Evolutionary conservation across 2,113 vertebrate genomes (phyloP).

Genomic region (Melanerpes formicivorus): DNA sequence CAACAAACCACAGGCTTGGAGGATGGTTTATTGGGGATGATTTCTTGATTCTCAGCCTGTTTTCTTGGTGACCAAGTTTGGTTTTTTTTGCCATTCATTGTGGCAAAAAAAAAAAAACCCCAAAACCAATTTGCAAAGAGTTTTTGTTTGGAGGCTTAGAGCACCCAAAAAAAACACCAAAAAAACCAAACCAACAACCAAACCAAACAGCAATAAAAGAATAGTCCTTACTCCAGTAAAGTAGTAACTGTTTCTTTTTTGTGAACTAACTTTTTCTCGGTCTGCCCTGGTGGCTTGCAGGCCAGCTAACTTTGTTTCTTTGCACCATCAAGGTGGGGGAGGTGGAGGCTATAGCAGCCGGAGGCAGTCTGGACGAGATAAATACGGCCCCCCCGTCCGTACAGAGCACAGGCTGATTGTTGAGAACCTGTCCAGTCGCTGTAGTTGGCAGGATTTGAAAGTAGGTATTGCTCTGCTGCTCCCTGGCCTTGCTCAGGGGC

Average conservation of each 20-base stretch:
- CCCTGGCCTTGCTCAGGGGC: no score
- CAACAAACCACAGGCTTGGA: conserved; percentile 70
- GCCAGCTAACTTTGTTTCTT: conserved; percentile 69
- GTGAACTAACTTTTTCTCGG: conserved; percentile 77
- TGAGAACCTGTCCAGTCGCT: conserved; percentile 98
- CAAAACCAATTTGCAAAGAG: conserved; percentile 57
- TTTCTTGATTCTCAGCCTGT: conserved; percentile 65
- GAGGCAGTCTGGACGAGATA: conserved; percentile 91
- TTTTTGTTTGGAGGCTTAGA: conserved; percentile 81
- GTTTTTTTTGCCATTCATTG: conserved; percentile 76
- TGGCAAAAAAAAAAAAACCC: conserved; percentile 68
- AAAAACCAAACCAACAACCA: no score
- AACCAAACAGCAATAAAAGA: conserved; percentile 10
- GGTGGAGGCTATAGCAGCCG: conserved; percentile 91
- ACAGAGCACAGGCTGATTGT: conserved; percentile 96
- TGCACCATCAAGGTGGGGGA: conserved; percentile 85
- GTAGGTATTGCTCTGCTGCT: conserved; percentile 62
- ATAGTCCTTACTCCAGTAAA: conserved; percentile 86
- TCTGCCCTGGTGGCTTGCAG: conserved; percentile 23
- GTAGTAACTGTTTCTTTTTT: conserved; percentile 77
- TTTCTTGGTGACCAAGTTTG: conserved; percentile 66
- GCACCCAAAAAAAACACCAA: conserved; percentile 61
- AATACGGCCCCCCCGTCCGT: conserved; percentile 97
- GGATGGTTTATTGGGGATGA: conserved; percentile 45
- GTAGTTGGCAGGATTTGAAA: conserved; percentile 99